A percentile compares a stretch with the other conserved stretches of the same genome.
Conservation (phyloP, 2,888 invertebrate genomes). For the Meliscaeva auricollis region DNA sequence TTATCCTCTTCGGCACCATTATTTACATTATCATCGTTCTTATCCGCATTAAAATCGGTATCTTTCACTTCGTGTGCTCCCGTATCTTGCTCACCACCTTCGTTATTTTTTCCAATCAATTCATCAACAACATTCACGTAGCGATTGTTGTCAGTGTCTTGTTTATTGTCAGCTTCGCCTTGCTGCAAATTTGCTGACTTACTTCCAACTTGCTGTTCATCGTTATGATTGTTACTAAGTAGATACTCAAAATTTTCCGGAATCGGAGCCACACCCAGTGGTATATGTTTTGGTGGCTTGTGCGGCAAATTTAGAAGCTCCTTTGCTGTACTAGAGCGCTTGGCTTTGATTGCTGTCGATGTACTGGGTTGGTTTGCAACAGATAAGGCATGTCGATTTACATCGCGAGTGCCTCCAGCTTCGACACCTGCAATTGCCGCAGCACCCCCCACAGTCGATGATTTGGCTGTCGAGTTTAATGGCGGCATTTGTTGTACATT, state of each 20-base stretch:
- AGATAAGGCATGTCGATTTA: conserved; percentile 63
- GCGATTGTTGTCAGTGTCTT: conserved; percentile 80
- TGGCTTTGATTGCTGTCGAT: conserved; percentile 54
- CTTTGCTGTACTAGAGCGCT: conserved; percentile 57
- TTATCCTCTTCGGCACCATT: conserved; percentile 81
- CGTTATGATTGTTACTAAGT: conserved; percentile 78
- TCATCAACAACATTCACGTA: conserved; percentile 82
- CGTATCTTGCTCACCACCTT: conserved; percentile 80
- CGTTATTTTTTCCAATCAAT: conserved; percentile 77
- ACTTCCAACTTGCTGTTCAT: conserved; percentile 62
- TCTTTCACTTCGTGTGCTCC: conserved; percentile 83
- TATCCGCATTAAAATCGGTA: conserved; percentile 80
- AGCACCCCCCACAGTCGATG: conserved; percentile 73
- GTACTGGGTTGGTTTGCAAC: conserved; percentile 65
- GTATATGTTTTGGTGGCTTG: conserved; percentile 80
- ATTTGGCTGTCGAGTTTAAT: conserved; percentile 80
- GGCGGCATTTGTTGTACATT: conserved; percentile 79
- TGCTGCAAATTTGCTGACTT: conserved; percentile 78
- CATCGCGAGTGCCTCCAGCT: conserved; percentile 57
- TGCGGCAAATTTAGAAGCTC: conserved; percentile 48
- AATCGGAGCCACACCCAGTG: conserved; percentile 82
- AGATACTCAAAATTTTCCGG: conserved; percentile 82
- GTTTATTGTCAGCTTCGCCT: conserved; percentile 70
- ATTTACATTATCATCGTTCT: conserved; percentile 80
- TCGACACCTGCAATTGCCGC: conserved; percentile 58